phyloP scores from a whole-genome alignment of 2,113 vertebrate species.

The Sclerurus mexicanus region DNA sequence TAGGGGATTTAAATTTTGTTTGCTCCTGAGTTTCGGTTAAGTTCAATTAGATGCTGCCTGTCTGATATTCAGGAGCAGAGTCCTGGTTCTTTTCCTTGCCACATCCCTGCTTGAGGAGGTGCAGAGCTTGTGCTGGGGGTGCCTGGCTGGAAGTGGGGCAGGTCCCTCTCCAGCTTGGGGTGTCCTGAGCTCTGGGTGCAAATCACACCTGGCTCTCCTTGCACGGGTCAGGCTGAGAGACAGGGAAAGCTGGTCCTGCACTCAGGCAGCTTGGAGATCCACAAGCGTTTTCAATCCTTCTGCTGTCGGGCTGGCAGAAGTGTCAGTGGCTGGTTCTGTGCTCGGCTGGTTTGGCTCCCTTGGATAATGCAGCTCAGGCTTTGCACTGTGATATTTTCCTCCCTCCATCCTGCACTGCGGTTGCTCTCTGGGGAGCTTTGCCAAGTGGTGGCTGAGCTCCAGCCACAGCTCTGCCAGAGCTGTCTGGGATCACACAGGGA shows the following conservation, averaged over 20 bases:
- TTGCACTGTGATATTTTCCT: background rate
- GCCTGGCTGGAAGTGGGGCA: background rate
- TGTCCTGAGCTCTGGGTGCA: background rate
- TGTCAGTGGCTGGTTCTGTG: background rate
- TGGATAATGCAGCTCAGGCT: background rate
- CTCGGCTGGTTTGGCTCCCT: background rate
- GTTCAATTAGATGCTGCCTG: background rate
- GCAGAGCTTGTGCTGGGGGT: background rate
- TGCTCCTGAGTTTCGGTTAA: background rate
- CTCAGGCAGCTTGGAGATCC: background rate
- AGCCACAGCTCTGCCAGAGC: background rate
- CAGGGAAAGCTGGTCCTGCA: background rate
- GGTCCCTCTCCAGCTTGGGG: background rate
- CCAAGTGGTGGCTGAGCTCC: background rate
- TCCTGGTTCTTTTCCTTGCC: background rate
- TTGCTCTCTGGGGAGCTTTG: background rate
- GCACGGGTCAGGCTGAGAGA: rapidly evolving
- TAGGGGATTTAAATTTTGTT: background rate
- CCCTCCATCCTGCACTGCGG: background rate
- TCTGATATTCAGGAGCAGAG: background rate
- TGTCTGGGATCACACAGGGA: background rate
- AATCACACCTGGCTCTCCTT: rapidly evolving
- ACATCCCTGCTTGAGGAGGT: background rate
- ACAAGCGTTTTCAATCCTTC: background rate
- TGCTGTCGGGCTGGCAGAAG: background rate